Evolutionary conservation across 1,140 invertebrate genomes (phyloP), one percentile per base, ranked within the genome.

Genomic region (Danaus melanippus): DNA sequence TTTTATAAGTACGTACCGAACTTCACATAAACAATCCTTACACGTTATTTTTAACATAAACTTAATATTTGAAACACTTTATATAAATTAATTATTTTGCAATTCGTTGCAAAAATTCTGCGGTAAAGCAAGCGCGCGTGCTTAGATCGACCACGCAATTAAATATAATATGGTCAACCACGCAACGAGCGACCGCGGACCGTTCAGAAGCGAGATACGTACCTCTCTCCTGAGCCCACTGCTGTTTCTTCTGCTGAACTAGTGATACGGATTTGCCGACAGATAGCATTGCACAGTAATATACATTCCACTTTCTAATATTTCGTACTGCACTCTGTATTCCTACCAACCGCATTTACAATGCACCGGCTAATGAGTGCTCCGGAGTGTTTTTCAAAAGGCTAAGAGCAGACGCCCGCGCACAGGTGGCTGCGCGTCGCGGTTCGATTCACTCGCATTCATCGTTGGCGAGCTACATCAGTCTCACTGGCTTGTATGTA

Each of bases 211-310:
- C 52, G 51, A 39, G 58, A 45, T 75, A 79, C 78, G 64, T 87
- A 93, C 93, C 92, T 89, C 89, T 89, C 87, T 94, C 93, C 74
- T 86, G 89, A 52, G 92, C 92, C 93, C 93, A 94, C 87, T 94
- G 93, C 58, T 90, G 84, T 78, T 90, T 91, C 77, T 94, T 94
- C 76, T 92, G 90, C 79, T 94, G 92, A 58, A 93, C 79, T 62
- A 93, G 81, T 46, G 91, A 91, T 46, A 88, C 84, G 59, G 79
- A 67, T 81, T 88, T 78, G 80, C 80, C 76, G 69, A 86, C 79
- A 55, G 81, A 76, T 79, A 86, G 73, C 83, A 86, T 84, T 74
- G 81, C 81, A 79, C 77, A 46, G 50, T 66, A 71, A 65, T 72
- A 74, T 77, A 75, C 79, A 83, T 78, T 74, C 79, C 78, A 81